A percentile compares a stretch with the other conserved stretches of the same genome.
These are phyloP conservation scores for Cephus spinipes DNA, from an alignment of 2,888 invertebrate species.

Conservation along the genomic window DNA sequence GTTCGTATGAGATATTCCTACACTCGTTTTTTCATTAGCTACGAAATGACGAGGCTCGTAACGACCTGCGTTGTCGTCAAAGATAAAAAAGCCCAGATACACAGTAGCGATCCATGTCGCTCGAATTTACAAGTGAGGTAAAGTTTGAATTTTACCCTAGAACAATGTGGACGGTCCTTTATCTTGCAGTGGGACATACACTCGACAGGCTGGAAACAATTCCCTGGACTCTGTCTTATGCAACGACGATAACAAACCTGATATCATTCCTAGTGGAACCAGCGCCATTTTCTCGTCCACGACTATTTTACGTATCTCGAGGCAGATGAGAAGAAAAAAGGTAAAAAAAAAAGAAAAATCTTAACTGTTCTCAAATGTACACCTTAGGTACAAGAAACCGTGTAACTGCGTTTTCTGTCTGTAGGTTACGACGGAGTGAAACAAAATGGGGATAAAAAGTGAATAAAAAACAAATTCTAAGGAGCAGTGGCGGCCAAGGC, in stretches of 20 bases:
- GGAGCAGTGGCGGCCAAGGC: neutral
- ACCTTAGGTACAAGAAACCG: neutral
- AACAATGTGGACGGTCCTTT: neutral
- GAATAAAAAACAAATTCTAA: neutral
- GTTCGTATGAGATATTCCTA: neutral
- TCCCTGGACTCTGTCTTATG: neutral
- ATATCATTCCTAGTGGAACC: neutral
- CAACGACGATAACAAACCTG: neutral
- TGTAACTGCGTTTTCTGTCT: neutral
- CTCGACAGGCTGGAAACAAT: neutral
- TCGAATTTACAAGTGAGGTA: neutral
- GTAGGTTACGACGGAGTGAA: neutral
- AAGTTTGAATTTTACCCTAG: neutral
- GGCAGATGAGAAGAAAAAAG: neutral
- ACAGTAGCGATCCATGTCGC: neutral
- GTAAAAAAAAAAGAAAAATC: neutral
- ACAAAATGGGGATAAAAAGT: neutral
- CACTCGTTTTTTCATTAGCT: neutral
- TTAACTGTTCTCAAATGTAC: too few relatives aligned
- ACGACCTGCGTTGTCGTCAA: neutral
- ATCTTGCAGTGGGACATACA: neutral
- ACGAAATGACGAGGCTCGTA: neutral
- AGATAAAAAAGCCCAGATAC: neutral
- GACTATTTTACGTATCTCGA: neutral
- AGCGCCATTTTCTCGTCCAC: neutral